Percentiles rank a stretch among this genome's conserved stretches.
These are phyloP conservation scores for Eulithis prunata DNA, from an alignment of 2,888 invertebrate genomes.

Conservation along the genomic window DNA sequence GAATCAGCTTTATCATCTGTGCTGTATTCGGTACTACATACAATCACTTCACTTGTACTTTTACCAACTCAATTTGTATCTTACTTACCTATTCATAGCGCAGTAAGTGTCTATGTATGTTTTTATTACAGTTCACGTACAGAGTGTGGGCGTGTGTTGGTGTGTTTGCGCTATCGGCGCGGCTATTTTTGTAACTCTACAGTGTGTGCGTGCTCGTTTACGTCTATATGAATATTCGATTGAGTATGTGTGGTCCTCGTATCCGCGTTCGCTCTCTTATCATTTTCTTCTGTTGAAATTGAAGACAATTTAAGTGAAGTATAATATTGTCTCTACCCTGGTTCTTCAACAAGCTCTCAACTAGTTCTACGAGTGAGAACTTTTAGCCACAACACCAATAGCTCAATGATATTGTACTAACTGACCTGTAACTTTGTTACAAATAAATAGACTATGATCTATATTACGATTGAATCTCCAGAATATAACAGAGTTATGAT, in stretches of 20 bases:
- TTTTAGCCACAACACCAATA: neutral
- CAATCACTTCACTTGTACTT: slow-evolving; percentile 66
- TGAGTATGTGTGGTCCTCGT: slow-evolving; percentile 61
- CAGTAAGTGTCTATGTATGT: slow-evolving; percentile 70
- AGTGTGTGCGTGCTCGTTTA: slow-evolving; percentile 56
- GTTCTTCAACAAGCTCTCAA: neutral
- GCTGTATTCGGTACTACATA: slow-evolving; percentile 48
- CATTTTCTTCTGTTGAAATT: slow-evolving; percentile 68
- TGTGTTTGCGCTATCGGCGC: slow-evolving; percentile 81
- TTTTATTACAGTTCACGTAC: slow-evolving; percentile 81
- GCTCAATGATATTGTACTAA: too few species aligned
- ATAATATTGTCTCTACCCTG: slow-evolving; percentile 7
- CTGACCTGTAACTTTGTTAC: too few species aligned
- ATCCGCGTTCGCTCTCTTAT: slow-evolving; percentile 77
- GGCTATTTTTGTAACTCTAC: slow-evolving; percentile 70
- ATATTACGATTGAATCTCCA: too few species aligned
- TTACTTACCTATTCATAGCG: slow-evolving; percentile 71
- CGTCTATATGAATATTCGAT: slow-evolving; percentile 45
- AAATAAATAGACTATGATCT: too few species aligned
- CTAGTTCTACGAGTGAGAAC: neutral
- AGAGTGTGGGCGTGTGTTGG: slow-evolving; percentile 80
- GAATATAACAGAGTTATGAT: too few species aligned
- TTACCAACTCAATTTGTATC: slow-evolving; percentile 74
- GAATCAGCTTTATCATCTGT: slow-evolving; percentile 28
- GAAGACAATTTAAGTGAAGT: slow-evolving; percentile 54